These are phyloP conservation scores for Streblospio benedicti DNA, from an alignment of 1,140 invertebrate genomes.

Conservation along the genomic window DNA sequence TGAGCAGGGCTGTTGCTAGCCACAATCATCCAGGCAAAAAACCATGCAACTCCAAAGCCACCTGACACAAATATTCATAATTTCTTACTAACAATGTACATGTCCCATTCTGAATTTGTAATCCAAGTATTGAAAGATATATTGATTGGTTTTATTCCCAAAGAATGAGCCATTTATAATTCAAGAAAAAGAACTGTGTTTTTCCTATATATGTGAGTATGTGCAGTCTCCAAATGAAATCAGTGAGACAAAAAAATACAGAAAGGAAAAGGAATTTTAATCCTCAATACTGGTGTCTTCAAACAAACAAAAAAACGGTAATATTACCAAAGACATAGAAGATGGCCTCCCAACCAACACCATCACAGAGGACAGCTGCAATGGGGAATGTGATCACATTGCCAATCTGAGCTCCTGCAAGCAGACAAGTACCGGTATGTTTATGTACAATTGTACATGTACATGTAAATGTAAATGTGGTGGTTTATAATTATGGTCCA, in stretches of 20 bases:
- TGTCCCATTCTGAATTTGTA: no score
- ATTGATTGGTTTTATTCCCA: background rate
- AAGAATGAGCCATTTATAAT: background rate
- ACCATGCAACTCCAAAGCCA: conserved; percentile 24
- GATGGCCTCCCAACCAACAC: conserved; percentile 32
- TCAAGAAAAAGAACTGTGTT: background rate
- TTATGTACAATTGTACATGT: no score
- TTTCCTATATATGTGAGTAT: no score
- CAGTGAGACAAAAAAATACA: no score
- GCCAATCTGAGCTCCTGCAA: conserved; percentile 24
- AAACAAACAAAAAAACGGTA: no score
- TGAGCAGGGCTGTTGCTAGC: conserved; percentile 21
- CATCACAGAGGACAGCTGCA: conserved; percentile 31
- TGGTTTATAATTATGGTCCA: no score
- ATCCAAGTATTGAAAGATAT: background rate
- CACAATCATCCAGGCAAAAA: conserved; percentile 24
- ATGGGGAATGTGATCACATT: conserved; percentile 29
- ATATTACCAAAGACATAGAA: conserved; percentile 36
- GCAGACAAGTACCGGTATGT: conserved; percentile 1
- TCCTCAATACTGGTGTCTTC: no score
- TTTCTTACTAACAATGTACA: no score
- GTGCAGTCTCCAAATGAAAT: no score
- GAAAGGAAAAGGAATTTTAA: no score
- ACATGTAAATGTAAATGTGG: no score
- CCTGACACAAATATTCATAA: no score